phyloP scores from a whole-genome alignment of 2,113 vertebrate genomes.

The Centropus bengalensis region DNA sequence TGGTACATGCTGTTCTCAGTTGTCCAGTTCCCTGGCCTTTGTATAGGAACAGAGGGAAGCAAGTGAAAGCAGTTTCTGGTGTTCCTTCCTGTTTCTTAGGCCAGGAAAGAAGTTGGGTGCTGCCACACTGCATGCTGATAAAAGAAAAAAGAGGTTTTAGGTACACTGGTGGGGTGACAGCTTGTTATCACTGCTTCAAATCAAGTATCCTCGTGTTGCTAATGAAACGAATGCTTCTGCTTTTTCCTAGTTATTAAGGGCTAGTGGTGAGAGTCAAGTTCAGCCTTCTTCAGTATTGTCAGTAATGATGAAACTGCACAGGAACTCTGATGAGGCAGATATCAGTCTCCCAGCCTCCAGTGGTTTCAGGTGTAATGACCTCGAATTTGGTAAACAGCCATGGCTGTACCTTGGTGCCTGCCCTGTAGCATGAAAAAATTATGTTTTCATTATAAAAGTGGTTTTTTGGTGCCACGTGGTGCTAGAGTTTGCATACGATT shows the following conservation, averaged over 20 bases:
- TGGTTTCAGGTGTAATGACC: neutral
- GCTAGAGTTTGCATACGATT: neutral
- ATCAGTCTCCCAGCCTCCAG: rapidly evolving
- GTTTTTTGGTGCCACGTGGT: neutral
- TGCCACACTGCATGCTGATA: neutral
- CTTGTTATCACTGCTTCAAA: neutral
- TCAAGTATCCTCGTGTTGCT: neutral
- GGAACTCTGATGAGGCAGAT: rapidly evolving
- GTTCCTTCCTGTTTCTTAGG: neutral
- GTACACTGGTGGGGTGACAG: neutral
- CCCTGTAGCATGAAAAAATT: neutral
- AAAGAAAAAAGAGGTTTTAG: neutral
- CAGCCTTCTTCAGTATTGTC: neutral
- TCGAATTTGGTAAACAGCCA: neutral
- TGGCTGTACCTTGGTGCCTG: neutral
- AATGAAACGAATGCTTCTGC: neutral
- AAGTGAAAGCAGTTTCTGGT: neutral
- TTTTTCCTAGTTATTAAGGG: neutral
- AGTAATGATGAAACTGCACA: neutral
- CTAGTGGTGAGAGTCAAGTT: neutral
- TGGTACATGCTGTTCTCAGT: neutral
- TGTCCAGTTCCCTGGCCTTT: rapidly evolving
- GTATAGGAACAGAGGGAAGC: rapidly evolving
- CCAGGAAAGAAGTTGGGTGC: rapidly evolving
- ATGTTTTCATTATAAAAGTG: neutral